A percentile compares a stretch with the other conserved stretches of the same genome.
Evolutionary conservation across 2,888 invertebrate species (phyloP).

Genomic region (Melipona beecheii): DNA sequence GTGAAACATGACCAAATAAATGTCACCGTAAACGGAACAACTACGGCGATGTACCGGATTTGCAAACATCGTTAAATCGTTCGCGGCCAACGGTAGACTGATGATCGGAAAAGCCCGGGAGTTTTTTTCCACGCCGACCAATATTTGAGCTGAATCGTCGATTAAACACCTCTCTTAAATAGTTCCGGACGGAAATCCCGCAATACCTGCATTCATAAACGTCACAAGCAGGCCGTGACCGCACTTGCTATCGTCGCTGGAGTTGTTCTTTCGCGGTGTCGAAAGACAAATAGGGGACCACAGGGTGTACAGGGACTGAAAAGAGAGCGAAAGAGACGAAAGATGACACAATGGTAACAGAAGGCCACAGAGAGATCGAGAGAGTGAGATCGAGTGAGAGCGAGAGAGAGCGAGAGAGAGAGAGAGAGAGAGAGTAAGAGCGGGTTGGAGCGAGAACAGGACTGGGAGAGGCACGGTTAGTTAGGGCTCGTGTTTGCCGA

Average conservation of each 20-base stretch:
- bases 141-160: conserved; percentile 30
- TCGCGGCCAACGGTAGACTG: background rate
- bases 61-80: background rate
- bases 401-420: conserved; percentile 3
- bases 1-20: background rate
- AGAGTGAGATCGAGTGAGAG: conserved; percentile 45
- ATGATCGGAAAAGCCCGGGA: background rate
- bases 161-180: conserved; percentile 44
- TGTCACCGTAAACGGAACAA: background rate
- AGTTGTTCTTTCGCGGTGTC: conserved; percentile 76
- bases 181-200: conserved; percentile 48
- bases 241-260: conserved; percentile 58
- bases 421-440: conserved; percentile 39
- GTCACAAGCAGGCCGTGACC: conserved; percentile 44
- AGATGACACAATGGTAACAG: conserved; percentile 19
- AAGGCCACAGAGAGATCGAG: conserved; percentile 31
- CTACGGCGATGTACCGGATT: background rate
- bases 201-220: conserved; percentile 67
- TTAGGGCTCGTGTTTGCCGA: conserved; percentile 84
- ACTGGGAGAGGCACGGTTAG: conserved; percentile 82
- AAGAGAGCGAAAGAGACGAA: conserved; percentile 57
- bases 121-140: conserved; percentile 17
- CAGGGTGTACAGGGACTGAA: conserved; percentile 51
- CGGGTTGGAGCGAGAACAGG: conserved; percentile 60
- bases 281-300: conserved; percentile 77